Percentiles rank a stretch among this genome's conserved stretches.
Conservation (phyloP, 2,888 invertebrate genomes). For the Ophioninae sp. region DNA sequence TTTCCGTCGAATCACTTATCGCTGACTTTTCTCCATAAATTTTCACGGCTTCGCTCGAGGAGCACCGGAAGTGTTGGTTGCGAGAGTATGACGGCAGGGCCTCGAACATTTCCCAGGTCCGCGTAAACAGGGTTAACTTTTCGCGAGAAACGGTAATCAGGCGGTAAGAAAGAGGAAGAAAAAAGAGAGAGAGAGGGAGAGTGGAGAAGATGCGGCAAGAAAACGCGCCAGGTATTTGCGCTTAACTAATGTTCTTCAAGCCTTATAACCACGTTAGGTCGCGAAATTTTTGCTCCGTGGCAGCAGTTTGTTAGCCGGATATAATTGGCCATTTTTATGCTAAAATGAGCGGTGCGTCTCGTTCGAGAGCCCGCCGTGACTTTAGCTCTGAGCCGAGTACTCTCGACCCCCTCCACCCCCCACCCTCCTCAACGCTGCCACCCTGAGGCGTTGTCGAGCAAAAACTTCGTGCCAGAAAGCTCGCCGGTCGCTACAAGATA, state of each 20-base stretch:
- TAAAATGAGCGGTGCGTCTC: conserved; percentile 70
- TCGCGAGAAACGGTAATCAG: conserved; percentile 78
- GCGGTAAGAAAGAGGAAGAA: conserved; percentile 72
- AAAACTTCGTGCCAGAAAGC: conserved; percentile 51
- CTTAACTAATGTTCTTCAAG: conserved; percentile 79
- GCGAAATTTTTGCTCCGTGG: conserved; percentile 56
- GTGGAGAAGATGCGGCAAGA: conserved; percentile 57
- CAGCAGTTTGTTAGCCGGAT: conserved; percentile 73
- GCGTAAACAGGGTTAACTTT: conserved; percentile 69
- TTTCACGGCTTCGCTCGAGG: conserved; percentile 13
- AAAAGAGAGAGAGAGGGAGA: no score
- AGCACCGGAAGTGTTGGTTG: background rate
- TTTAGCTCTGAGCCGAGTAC: conserved; percentile 30
- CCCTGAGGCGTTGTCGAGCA: conserved; percentile 11
- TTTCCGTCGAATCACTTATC: conserved; percentile 7
- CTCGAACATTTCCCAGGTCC: conserved; percentile 11
- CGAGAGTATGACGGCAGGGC: background rate
- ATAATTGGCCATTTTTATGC: conserved; percentile 79
- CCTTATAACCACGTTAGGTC: conserved; percentile 72
- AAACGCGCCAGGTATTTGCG: conserved; percentile 75
- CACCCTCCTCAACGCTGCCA: no score
- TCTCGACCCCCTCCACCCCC: conserved; percentile 20
- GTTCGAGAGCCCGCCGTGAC: conserved; percentile 60
- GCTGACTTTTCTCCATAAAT: conserved; percentile 45
- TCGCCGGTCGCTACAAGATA: conserved; percentile 62